Evolutionary conservation across 2,797 vertebrate species (phyloP).

Genomic region (Anabacerthia variegaticeps): DNA sequence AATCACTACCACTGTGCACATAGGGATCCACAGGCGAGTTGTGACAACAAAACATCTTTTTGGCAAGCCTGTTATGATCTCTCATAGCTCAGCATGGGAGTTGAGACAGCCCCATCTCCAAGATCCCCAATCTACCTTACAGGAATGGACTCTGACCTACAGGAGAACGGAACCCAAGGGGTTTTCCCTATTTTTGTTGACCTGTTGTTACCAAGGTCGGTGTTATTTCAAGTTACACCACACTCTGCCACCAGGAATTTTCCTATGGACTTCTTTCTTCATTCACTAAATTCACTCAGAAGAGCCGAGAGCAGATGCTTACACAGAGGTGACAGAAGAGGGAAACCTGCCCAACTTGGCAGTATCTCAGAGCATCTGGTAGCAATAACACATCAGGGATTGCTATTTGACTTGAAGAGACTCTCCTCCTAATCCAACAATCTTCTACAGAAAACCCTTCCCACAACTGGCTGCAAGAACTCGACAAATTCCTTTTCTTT

Average conservation of each 20-base stretch:
- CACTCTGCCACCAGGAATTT: not conserved
- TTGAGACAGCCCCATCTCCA: not conserved
- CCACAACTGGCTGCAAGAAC: not conserved
- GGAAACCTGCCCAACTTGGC: slow-evolving; percentile 2
- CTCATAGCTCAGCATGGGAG: not conserved
- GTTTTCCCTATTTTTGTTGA: not conserved
- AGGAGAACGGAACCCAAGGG: not conserved
- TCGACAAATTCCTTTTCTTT: not conserved
- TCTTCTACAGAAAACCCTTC: not conserved
- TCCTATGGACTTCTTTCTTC: not conserved
- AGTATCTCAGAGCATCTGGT: not conserved
- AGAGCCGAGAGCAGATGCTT: not conserved
- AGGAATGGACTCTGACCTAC: not conserved
- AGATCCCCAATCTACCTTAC: not conserved
- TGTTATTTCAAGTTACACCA: not conserved
- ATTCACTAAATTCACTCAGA: not conserved
- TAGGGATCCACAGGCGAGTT: not conserved
- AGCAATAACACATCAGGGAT: not conserved
- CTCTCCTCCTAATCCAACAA: not conserved
- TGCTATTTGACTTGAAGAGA: not conserved
- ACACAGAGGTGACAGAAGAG: not conserved
- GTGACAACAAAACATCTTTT: not conserved
- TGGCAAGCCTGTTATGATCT: not conserved
- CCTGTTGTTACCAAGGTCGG: not conserved
- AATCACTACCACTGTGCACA: not conserved